phyloP scores from a whole-genome alignment of 2,797 vertebrate species.

The Falco concolor region DNA sequence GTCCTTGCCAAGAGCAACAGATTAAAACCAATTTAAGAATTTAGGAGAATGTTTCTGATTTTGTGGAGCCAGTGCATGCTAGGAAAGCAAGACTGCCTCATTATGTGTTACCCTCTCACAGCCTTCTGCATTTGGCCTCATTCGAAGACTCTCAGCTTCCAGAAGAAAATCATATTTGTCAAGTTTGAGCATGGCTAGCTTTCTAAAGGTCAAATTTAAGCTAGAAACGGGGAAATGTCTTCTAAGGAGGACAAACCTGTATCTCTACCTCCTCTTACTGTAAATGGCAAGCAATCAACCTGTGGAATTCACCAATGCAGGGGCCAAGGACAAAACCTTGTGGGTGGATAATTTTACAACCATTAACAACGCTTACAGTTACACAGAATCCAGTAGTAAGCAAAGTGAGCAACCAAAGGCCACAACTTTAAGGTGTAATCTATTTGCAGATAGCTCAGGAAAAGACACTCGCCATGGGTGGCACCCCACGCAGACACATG shows the following conservation, averaged over 20 bases:
- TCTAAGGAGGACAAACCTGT: background rate
- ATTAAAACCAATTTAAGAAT: conserved; percentile 34
- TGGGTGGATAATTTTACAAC: background rate
- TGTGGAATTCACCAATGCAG: background rate
- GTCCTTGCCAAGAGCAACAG: conserved; percentile 48
- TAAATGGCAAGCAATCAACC: conserved; percentile 9
- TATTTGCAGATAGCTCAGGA: background rate
- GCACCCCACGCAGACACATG: fast-evolving
- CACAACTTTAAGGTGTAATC: background rate
- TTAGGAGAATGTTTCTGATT: background rate
- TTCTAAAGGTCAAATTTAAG: background rate
- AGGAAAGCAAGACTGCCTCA: background rate
- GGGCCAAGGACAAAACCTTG: conserved; percentile 34
- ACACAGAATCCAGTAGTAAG: background rate
- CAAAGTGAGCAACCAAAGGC: background rate
- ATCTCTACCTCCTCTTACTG: background rate
- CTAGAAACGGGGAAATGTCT: background rate
- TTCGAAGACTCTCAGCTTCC: background rate
- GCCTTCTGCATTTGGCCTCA: background rate
- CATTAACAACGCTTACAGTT: background rate
- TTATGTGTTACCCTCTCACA: background rate
- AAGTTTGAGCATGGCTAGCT: background rate
- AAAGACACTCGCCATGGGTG: background rate
- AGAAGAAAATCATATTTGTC: background rate
- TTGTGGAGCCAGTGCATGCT: background rate